Percentiles rank a stretch among this genome's conserved stretches.
These are phyloP conservation scores for Thryonomys swinderianus DNA, from an alignment of 2,113 vertebrate genomes.

Conservation along the genomic window DNA sequence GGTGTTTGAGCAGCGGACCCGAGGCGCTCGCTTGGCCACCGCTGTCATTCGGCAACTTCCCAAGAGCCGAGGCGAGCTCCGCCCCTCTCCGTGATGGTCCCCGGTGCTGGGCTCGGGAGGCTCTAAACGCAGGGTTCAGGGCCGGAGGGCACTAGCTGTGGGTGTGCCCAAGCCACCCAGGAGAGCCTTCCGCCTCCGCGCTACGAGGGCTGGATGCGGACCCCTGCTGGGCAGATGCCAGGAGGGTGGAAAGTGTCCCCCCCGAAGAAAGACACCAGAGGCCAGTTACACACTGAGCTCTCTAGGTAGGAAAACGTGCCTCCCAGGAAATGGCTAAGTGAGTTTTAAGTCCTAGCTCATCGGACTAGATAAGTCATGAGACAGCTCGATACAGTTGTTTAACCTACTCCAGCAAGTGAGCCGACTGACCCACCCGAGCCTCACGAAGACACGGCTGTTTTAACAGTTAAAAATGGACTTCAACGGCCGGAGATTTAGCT, in stretches of 20 bases:
- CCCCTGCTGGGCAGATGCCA: accelerated
- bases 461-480: not conserved
- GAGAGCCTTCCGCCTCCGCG: not conserved
- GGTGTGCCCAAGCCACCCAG: accelerated
- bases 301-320: not conserved
- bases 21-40: not conserved
- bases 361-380: not conserved
- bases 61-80: not conserved
- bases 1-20: too few species aligned
- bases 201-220: not conserved
- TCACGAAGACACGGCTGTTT: not conserved
- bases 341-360: not conserved
- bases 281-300: not conserved
- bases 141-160: not conserved
- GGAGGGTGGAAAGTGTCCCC: not conserved
- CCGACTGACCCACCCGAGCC: not conserved
- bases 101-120: not conserved
- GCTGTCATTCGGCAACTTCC: not conserved
- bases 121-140: too few species aligned
- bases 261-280: not conserved
- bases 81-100: accelerated
- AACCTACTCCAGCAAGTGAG: not conserved
- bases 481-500: too few species aligned
- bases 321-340: not conserved
- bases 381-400: not conserved